phyloP scores from a whole-genome alignment of 2,888 invertebrate species.

The Aricia artaxerxes region DNA sequence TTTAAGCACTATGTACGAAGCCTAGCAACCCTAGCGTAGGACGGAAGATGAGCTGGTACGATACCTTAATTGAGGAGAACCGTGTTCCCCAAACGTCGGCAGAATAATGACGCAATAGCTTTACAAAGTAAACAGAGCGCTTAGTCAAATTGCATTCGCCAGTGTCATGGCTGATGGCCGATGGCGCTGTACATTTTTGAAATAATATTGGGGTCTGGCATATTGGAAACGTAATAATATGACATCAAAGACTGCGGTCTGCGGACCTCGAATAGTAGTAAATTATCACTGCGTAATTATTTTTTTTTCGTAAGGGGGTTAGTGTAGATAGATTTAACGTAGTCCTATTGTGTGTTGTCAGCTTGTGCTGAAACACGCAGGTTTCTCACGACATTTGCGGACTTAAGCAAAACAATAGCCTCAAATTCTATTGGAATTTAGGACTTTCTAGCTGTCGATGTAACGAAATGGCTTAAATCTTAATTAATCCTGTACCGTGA shows the following conservation, averaged over 20 bases:
- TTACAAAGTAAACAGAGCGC: conserved; percentile 3
- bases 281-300: no score
- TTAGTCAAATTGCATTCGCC: neutral
- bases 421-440: neutral
- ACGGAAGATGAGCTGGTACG: conserved; percentile 68
- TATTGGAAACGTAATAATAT: no score
- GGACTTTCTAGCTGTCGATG: neutral
- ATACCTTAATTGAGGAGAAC: conserved; percentile 79
- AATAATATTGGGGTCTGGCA: no score
- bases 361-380: neutral
- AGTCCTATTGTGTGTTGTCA: neutral
- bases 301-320: no score
- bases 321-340: no score
- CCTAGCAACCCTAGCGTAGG: conserved; percentile 46
- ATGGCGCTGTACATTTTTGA: no score
- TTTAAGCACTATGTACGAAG: conserved; percentile 40
- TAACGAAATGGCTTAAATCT: neutral
- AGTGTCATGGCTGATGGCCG: no score
- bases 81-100: conserved; percentile 76
- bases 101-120: conserved; percentile 77
- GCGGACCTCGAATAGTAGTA: no score
- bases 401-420: neutral
- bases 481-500: neutral
- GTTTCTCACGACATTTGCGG: neutral
- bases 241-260: no score